These are phyloP conservation scores for Magallana nippona DNA, from an alignment of 2,888 invertebrate genomes.

Conservation along the genomic window DNA sequence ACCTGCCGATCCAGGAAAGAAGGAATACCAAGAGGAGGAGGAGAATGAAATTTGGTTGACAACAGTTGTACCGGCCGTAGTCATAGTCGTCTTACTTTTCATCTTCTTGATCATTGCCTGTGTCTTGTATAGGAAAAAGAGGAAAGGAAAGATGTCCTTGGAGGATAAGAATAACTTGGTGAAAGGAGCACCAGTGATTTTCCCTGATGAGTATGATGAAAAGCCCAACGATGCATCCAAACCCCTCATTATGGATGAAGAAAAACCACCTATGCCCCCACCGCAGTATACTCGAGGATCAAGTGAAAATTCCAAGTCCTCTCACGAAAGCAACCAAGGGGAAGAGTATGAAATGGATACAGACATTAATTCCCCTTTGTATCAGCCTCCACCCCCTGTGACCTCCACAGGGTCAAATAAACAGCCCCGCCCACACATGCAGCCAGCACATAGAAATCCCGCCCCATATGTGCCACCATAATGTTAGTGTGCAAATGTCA, in stretches of 20 bases:
- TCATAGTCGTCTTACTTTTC: constrained; percentile 90
- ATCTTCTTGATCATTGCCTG: constrained; percentile 93
- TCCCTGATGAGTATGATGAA: constrained; percentile 95
- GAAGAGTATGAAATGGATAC: constrained; percentile 68
- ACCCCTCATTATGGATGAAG: constrained; percentile 95
- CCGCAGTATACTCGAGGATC: constrained; percentile 72
- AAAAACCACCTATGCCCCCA: constrained; percentile 88
- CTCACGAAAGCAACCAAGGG: constrained; percentile 54
- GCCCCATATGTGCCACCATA: constrained; percentile 99
- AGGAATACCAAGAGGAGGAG: constrained; percentile 52
- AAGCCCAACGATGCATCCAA: constrained; percentile 89
- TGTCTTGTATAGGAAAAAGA: constrained; percentile 89
- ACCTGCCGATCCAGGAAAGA: constrained; percentile 48
- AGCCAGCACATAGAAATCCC: constrained; percentile 94
- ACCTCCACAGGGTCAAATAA: constrained; percentile 68
- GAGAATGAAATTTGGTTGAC: constrained; percentile 83
- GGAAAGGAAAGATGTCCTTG: constrained; percentile 90
- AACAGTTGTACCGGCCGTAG: constrained; percentile 91
- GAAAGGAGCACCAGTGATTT: constrained; percentile 93
- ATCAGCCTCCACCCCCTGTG: constrained; percentile 74
- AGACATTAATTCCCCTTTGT: constrained; percentile 68
- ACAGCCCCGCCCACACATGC: constrained; percentile 71
- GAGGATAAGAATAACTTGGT: constrained; percentile 84
- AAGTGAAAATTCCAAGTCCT: constrained; percentile 72
- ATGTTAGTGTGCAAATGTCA: constrained; percentile 75